Evolutionary conservation across 2,113 vertebrate species (phyloP).

Genomic region (Tyto alba): DNA sequence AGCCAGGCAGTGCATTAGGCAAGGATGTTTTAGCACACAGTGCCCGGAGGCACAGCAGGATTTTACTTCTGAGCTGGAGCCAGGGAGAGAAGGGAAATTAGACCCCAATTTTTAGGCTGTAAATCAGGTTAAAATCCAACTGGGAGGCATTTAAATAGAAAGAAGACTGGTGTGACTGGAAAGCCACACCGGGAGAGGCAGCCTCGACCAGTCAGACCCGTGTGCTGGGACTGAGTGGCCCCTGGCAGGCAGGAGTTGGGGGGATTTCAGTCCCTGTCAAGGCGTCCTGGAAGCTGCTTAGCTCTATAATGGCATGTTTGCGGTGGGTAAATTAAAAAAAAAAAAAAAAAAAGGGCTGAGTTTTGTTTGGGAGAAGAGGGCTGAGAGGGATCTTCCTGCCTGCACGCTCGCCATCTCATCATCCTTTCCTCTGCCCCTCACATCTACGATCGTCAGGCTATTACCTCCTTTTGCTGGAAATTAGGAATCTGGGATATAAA

Average conservation of each 20-base stretch:
- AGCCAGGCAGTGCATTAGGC: background rate
- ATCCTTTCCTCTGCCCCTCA: background rate
- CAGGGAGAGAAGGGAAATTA: background rate
- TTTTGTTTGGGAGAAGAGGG: background rate
- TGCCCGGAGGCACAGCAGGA: background rate
- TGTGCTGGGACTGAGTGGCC: background rate
- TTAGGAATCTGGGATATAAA: background rate
- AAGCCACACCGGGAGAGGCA: background rate
- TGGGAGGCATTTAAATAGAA: background rate
- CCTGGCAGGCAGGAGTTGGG: background rate
- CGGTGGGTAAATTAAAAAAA: background rate
- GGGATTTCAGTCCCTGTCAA: fast-evolving
- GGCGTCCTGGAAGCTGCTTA: background rate
- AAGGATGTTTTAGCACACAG: background rate
- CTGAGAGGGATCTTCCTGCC: background rate
- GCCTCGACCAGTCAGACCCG: fast-evolving
- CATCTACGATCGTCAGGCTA: background rate
- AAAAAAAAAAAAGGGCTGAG: background rate
- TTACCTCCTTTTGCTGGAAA: background rate
- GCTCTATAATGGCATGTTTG: background rate
- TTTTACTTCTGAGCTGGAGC: background rate
- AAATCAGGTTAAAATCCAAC: background rate
- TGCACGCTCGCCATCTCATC: fast-evolving
- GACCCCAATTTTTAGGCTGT: background rate
- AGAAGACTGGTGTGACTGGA: background rate